phyloP scores from a whole-genome alignment of 2,113 vertebrate genomes.

The Riparia riparia region DNA sequence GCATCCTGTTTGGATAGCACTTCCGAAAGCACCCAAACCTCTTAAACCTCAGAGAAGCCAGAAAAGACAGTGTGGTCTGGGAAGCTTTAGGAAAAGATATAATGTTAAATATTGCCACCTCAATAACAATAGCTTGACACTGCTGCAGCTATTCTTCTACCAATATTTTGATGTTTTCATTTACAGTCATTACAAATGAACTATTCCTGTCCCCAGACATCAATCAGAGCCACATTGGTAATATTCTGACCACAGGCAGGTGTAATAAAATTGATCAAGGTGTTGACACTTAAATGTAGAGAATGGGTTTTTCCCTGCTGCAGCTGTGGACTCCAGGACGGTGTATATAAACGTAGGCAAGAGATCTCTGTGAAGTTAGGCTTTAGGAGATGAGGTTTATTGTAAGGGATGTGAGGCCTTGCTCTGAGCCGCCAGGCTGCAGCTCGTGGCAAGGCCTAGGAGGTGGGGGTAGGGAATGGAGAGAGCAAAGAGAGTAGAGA shows the following conservation, averaged over 20 bases:
- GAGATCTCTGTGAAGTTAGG: too few species aligned
- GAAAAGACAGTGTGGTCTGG: not conserved
- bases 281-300: constrained; percentile 1
- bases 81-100: not conserved
- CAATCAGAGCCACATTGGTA: not conserved
- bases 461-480: too few species aligned
- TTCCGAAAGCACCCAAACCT: not conserved
- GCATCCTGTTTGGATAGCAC: not conserved
- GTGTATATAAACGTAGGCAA: too few species aligned
- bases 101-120: not conserved
- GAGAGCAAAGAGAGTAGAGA: too few species aligned
- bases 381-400: too few species aligned
- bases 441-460: too few species aligned
- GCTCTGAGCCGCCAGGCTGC: too few species aligned
- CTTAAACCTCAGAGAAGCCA: not conserved
- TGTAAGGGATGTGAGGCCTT: too few species aligned
- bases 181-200: not conserved
- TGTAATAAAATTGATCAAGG: constrained; percentile 20
- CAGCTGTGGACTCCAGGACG: too few species aligned
- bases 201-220: not conserved
- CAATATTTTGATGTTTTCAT: not conserved
- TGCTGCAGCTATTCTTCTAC: not conserved
- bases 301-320: too few species aligned
- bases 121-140: not conserved
- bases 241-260: not conserved